Evolutionary conservation across 1,140 invertebrate genomes (phyloP).

Genomic region (Cydia amplana): DNA sequence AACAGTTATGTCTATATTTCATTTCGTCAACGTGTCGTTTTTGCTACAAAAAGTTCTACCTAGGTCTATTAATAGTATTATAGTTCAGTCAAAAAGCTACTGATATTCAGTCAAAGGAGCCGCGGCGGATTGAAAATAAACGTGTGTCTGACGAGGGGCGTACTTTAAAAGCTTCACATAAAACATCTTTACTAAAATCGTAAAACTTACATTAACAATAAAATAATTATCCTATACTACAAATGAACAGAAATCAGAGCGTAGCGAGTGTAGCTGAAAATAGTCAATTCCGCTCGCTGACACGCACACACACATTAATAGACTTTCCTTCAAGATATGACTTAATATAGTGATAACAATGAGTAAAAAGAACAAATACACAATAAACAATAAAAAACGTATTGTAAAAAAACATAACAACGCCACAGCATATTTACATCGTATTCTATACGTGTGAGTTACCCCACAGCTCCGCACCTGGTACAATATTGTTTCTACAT

Average conservation of each 20-base stretch:
- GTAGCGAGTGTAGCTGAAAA: constrained; percentile 5
- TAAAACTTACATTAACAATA: constrained; percentile 70
- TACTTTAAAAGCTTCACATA: constrained; percentile 73
- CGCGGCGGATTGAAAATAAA: constrained; percentile 28
- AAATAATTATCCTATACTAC: constrained; percentile 33
- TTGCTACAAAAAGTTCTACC: neutral
- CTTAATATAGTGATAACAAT: constrained; percentile 64
- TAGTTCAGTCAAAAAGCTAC: constrained; percentile 5
- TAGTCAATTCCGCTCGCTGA: constrained; percentile 27
- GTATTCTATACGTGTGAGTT: constrained; percentile 56
- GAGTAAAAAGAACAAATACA: constrained; percentile 70
- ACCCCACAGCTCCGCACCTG: constrained; percentile 37
- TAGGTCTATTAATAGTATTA: neutral
- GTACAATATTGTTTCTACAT: constrained; percentile 51
- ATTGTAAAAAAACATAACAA: constrained; percentile 61
- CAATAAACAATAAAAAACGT: constrained; percentile 65
- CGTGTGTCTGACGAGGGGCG: constrained; percentile 64
- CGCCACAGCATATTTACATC: constrained; percentile 67
- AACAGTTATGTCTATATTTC: too few species aligned
- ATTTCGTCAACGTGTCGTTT: neutral
- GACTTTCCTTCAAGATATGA: constrained; percentile 66
- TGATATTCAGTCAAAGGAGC: neutral
- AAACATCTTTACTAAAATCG: constrained; percentile 73
- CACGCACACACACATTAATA: constrained; percentile 48
- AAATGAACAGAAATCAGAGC: constrained; percentile 1